Conservation (phyloP, 2,797 vertebrate species). For the Decapterus maruadsi region DNA sequence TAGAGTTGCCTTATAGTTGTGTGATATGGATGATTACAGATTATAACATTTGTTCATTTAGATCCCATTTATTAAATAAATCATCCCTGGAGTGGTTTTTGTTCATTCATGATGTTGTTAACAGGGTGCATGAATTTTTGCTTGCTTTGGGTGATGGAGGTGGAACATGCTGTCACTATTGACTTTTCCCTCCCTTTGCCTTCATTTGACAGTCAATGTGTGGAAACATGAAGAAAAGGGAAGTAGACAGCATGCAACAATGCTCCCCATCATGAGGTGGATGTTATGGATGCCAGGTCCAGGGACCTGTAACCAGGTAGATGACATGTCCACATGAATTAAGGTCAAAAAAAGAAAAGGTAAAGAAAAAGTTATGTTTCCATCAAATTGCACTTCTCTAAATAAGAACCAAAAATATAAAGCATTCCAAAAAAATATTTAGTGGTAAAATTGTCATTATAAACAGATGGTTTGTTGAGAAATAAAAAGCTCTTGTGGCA, state of each 20-base stretch:
- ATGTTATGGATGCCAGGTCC: neutral
- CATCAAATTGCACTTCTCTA: neutral
- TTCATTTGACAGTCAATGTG: neutral
- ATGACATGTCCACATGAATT: neutral
- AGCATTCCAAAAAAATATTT: neutral
- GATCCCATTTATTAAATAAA: no score
- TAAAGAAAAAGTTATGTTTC: neutral
- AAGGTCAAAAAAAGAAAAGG: neutral
- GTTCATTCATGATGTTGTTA: no score
- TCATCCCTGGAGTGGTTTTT: no score
- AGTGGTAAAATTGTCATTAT: neutral
- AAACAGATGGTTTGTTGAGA: constrained; percentile 10
- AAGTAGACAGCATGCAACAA: neutral
- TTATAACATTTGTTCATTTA: no score
- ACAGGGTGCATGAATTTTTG: no score
- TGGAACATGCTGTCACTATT: neutral
- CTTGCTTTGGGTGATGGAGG: neutral
- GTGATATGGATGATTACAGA: no score
- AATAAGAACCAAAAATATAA: neutral
- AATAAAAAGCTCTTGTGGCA: constrained; percentile 16
- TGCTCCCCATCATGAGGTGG: no score
- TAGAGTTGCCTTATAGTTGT: no score
- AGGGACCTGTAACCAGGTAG: neutral
- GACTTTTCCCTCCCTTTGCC: no score
- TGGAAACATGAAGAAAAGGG: neutral